Percentiles rank a stretch among this genome's conserved stretches.
These are phyloP conservation scores for Amazona ochrocephala DNA, from an alignment of 2,797 vertebrate species.

Conservation along the genomic window DNA sequence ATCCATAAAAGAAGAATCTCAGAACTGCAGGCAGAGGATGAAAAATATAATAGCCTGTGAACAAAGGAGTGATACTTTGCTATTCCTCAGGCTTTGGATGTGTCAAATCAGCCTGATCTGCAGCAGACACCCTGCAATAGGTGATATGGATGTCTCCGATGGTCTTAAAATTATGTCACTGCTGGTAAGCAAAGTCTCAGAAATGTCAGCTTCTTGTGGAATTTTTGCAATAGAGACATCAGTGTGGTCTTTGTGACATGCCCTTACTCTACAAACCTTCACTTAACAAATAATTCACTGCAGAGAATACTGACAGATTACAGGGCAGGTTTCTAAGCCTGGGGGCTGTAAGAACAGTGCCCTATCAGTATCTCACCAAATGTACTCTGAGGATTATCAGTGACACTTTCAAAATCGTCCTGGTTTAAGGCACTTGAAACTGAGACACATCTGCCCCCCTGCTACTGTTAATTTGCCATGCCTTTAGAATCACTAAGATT, in stretches of 20 bases:
- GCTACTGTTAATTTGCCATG: neutral
- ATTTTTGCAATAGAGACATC: neutral
- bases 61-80: neutral
- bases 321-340: neutral
- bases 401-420: neutral
- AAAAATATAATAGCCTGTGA: neutral
- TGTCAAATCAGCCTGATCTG: neutral
- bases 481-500: neutral
- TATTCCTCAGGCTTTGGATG: neutral
- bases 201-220: neutral
- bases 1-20: neutral
- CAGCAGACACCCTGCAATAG: neutral
- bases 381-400: neutral
- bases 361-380: neutral
- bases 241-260: neutral
- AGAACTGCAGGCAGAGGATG: neutral
- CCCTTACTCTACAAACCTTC: neutral
- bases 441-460: neutral
- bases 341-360: neutral
- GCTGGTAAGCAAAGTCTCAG: neutral
- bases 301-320: neutral
- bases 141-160: neutral
- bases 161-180: neutral
- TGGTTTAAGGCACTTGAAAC: neutral
- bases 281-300: neutral